Percentiles rank a stretch among this genome's conserved stretches.
phyloP scores from a whole-genome alignment of 1,140 invertebrate species.

The Copidosoma floridanum region DNA sequence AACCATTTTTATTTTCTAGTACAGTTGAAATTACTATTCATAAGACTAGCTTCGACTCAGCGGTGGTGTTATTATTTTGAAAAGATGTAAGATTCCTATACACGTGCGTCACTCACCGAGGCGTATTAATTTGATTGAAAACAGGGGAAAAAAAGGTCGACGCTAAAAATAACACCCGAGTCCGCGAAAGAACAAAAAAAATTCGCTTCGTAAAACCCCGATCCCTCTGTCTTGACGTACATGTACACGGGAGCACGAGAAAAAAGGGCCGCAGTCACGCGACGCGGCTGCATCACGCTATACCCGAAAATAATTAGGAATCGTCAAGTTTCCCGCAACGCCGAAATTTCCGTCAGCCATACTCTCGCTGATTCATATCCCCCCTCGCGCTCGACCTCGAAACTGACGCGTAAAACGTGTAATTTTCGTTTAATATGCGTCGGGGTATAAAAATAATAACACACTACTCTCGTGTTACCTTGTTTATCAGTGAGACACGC shows the following conservation, averaged over 20 bases:
- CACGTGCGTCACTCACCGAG: neutral
- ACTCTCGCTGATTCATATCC: neutral
- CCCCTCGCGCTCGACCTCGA: neutral
- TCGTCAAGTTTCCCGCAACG: neutral
- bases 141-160: neutral
- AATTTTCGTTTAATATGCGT: neutral
- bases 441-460: too few relatives aligned
- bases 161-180: too few relatives aligned
- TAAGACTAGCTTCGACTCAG: too few relatives aligned
- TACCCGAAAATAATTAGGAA: constrained; percentile 13
- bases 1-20: too few relatives aligned
- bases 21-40: too few relatives aligned
- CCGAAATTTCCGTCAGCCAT: constrained; percentile 1
- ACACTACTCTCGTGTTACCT: too few relatives aligned
- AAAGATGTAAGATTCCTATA: too few relatives aligned
- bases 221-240: too few relatives aligned
- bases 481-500: too few relatives aligned
- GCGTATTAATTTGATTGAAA: neutral
- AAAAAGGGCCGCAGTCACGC: constrained; percentile 7
- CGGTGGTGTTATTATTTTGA: too few relatives aligned
- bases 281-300: neutral
- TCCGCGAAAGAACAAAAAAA: neutral
- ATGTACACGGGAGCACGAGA: too few relatives aligned
- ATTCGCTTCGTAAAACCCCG: neutral
- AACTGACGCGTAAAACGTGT: neutral